These are phyloP conservation scores for Batillaria attramentaria DNA, from an alignment of 1,140 invertebrate genomes.

Conservation along the genomic window DNA sequence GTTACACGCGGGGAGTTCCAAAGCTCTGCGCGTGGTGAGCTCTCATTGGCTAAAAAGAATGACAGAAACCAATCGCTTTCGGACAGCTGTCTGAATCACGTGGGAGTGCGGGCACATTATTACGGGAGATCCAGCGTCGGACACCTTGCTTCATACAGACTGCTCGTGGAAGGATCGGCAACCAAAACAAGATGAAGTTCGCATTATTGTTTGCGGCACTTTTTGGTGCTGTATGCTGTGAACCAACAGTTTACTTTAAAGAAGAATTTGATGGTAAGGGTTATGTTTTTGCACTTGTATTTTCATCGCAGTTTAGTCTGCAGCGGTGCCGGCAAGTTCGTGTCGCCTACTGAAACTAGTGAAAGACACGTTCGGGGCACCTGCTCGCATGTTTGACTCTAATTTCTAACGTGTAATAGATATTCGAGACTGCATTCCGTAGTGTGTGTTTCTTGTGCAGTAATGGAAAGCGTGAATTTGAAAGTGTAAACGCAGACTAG, in stretches of 20 bases:
- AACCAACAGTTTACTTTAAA: conserved; percentile 63
- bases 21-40: conserved; percentile 64
- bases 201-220: conserved; percentile 51
- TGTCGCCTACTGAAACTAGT: too few relatives aligned
- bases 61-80: conserved; percentile 56
- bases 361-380: too few relatives aligned
- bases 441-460: too few relatives aligned
- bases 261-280: conserved; percentile 66
- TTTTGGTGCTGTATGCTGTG: conserved; percentile 53
- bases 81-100: conserved; percentile 68
- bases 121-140: conserved; percentile 36
- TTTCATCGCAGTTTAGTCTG: conserved; percentile 3
- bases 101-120: conserved; percentile 51
- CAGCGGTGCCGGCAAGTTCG: too few relatives aligned
- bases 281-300: conserved; percentile 30
- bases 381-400: too few relatives aligned
- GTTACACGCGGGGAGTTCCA: conserved; percentile 44
- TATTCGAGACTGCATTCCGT: too few relatives aligned
- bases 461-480: too few relatives aligned
- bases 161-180: conserved; percentile 17
- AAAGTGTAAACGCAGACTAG: too few relatives aligned
- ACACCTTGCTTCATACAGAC: conserved; percentile 14
- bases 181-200: conserved; percentile 44
- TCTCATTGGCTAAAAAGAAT: conserved; percentile 59
- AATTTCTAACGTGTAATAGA: too few relatives aligned